Conservation (phyloP, 1,140 invertebrate genomes). For the Nixonia krombeini region DNA sequence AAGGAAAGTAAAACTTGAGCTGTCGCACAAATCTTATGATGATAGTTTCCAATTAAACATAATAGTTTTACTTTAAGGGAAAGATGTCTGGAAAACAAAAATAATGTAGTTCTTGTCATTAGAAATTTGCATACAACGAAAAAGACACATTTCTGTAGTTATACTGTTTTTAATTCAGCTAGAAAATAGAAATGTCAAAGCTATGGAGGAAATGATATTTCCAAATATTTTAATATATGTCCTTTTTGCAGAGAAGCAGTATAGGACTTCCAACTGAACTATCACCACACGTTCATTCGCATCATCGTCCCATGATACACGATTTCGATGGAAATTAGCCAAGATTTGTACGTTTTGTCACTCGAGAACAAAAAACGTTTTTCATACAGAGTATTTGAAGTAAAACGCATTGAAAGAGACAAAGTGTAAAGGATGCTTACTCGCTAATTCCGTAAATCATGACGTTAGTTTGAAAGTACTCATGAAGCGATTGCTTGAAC, state of each 20-base stretch:
- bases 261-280: slow-evolving; percentile 66
- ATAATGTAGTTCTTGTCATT: too few relatives aligned
- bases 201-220: too few relatives aligned
- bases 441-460: slow-evolving; percentile 8
- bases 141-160: too few relatives aligned
- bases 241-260: slow-evolving; percentile 64
- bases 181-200: too few relatives aligned
- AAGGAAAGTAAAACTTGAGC: too few relatives aligned
- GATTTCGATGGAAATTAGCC: slow-evolving; percentile 62
- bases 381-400: slow-evolving; percentile 22
- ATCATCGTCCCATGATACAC: slow-evolving; percentile 60
- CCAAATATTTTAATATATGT: too few relatives aligned
- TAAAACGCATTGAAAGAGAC: slow-evolving; percentile 12
- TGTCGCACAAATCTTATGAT: too few relatives aligned
- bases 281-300: slow-evolving; percentile 68
- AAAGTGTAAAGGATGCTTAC: slow-evolving; percentile 22
- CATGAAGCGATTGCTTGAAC: slow-evolving; percentile 19
- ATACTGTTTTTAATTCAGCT: too few relatives aligned
- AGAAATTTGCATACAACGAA: too few relatives aligned
- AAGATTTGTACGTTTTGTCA: background rate
- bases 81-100: too few relatives aligned
- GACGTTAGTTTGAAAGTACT: slow-evolving; percentile 23
- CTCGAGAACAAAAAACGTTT: slow-evolving; percentile 3
- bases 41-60: too few relatives aligned
- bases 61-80: too few relatives aligned